Evolutionary conservation across 2,113 vertebrate species (phyloP), one percentile per base, ranked within the genome.

Genomic region (Carassius auratus): DNA sequence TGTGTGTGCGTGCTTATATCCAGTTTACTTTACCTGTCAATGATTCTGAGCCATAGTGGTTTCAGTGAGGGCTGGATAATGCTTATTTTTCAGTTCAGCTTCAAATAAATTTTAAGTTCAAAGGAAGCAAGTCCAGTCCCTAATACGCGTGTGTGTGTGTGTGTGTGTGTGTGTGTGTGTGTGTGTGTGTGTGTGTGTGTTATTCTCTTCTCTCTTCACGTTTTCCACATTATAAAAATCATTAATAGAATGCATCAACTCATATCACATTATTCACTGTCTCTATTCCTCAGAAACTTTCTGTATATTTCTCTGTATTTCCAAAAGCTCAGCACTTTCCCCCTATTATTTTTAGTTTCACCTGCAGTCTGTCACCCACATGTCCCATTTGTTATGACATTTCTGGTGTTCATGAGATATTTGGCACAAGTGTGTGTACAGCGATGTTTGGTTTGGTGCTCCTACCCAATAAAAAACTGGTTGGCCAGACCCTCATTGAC

Each of bases 321-420:
- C 19, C 45, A 62, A 82, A 8, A 38, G 55, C 38, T 50, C 64
- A 15, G 57, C 55, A 55, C 30, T 42, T 62, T 75, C 1, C 26
- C 45, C 69, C 19, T 23, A 8, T 7, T 3, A 19, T 42, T 71
- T 71, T 76, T 85, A 86, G 86, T 87, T 90, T 77, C 8, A 13
- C 71, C 84, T 82, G 87, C 87, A 84, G 62, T 89, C 91, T 90
- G 86, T 61, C 7, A 68, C 68, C 15, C 6, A 55, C 83, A 89
- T 88, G 84, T 66, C 61, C 42, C 23, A 59, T 79, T 83, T 90
- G 91, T 92, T 91, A 90, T 80, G 90, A 92, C 91, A 94, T 94
- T 83, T 88, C 7, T 88, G 79, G 88, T 15, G 71, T 79, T 76
- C 74, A 83, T 59, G 92, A 87, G 88, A 88, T 90, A 94, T 94